Evolutionary conservation across 2,888 invertebrate species (phyloP).

Genomic region (Drosophila cognata): DNA sequence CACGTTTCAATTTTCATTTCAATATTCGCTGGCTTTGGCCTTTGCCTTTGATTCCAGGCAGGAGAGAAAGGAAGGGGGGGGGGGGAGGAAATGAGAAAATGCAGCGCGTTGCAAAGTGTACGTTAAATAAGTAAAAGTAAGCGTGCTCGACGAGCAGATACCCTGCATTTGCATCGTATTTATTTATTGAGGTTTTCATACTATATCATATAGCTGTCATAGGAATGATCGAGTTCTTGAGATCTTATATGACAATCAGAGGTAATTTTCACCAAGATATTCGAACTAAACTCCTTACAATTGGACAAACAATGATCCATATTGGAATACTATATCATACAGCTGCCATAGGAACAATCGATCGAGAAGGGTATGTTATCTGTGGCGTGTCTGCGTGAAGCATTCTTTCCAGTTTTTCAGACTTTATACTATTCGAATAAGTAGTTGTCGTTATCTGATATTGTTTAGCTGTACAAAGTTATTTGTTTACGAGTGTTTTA

Average conservation of each 20-base stretch:
- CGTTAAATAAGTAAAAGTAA: background rate
- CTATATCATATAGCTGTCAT: background rate
- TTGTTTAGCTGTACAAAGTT: background rate
- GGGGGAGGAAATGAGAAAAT: background rate
- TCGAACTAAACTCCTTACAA: background rate
- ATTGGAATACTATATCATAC: background rate
- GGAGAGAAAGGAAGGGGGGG: background rate
- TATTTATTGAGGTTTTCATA: background rate
- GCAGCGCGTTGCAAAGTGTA: background rate
- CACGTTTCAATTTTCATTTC: conserved; percentile 47
- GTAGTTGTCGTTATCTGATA: background rate
- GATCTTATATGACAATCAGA: background rate
- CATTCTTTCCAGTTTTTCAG: background rate
- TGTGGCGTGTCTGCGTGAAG: background rate
- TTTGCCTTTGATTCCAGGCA: background rate
- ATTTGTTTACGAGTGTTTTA: conserved; percentile 23
- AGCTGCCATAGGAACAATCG: background rate
- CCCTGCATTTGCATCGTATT: background rate
- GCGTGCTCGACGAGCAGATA: background rate
- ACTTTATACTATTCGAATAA: background rate
- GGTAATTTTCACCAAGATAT: background rate
- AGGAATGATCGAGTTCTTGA: background rate
- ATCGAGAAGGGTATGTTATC: background rate
- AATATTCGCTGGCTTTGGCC: conserved; percentile 16
- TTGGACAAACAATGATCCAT: background rate